Base-by-base conservation (phyloP, 2,888 invertebrate species). In the Stramonita haemastoma region DNA sequence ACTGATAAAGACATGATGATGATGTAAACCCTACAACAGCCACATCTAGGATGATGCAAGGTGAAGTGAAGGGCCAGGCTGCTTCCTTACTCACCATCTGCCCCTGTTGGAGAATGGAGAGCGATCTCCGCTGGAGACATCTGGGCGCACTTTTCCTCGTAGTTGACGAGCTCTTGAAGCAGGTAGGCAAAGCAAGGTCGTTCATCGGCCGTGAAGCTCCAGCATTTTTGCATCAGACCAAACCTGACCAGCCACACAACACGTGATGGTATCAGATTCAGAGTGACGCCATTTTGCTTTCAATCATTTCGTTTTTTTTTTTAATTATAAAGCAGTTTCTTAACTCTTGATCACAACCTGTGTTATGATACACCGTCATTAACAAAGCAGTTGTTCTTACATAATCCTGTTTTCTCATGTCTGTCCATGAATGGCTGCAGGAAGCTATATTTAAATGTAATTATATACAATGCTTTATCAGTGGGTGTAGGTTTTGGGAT, bases 211-310 rank as follows among this genome's bases (percentile, higher is more conserved):
- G 97, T 97, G 94, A 97, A 98, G 94, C 97, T 97, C 99, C 99
- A 99, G 95, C 99, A 99, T 93, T 97, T 97, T 91, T 98, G 96
- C 97, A 99, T 98, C 89, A 99, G 96, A 93, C 97, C 97, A 96
- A 98, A 98, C 91, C 98, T 98, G 92, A 5, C 91, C 89, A 46
- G 46, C 79, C 66, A 87, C 26, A 87, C 29, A 56, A 4, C 17
- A 79, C 36, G 66, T 8, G 66, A n/a, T 56, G n/a, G 8, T 46
- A 8, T 46, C 46, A 46, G 46, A 46, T 46, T 46, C 46, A 5
- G 46, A 46, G 46, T 46, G 46, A 46, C 8, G 46, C 8, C 46
- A 46, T 2, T 46, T 46, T 46, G 46, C 46, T 46, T 46, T 46
- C 46, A 46, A 5, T 46, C 2, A 46, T 46, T 46, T n/a, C n/a